Evolutionary conservation across 2,797 vertebrate species (phyloP).

Genomic region (Crypturellus tataupa): DNA sequence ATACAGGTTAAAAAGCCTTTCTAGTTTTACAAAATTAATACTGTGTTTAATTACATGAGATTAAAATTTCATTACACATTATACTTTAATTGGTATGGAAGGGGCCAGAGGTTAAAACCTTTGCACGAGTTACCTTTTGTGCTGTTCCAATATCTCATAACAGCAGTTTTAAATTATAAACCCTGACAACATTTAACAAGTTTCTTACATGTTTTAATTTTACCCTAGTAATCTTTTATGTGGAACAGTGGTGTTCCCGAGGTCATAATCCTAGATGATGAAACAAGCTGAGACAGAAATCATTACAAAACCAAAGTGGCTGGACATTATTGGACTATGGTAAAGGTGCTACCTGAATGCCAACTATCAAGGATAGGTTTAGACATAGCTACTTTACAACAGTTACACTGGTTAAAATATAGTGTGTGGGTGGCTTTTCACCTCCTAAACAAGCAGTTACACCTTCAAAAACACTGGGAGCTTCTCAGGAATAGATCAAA

Average conservation of each 20-base stretch:
- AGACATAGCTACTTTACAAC: neutral
- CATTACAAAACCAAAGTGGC: constrained; percentile 10
- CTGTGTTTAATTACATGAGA: constrained; percentile 75
- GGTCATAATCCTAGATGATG: constrained; percentile 49
- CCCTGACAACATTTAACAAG: constrained; percentile 67
- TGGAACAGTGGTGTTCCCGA: constrained; percentile 24
- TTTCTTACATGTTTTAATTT: constrained; percentile 77
- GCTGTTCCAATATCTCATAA: constrained; percentile 70
- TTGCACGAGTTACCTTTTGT: constrained; percentile 63
- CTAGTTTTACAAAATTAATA: constrained; percentile 77
- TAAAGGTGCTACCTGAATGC: neutral
- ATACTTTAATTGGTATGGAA: constrained; percentile 72
- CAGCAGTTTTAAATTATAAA: constrained; percentile 71
- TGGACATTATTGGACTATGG: constrained; percentile 10
- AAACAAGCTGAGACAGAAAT: constrained; percentile 59
- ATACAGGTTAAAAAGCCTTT: constrained; percentile 72
- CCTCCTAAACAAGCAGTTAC: neutral
- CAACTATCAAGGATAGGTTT: neutral
- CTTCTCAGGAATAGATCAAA: constrained; percentile 2
- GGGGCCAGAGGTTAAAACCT: constrained; percentile 61
- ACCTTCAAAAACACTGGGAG: neutral
- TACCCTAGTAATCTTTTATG: constrained; percentile 68
- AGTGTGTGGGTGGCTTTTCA: neutral
- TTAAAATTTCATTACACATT: constrained; percentile 74
- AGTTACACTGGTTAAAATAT: neutral